A percentile compares a stretch with the other conserved stretches of the same genome.
Conservation (phyloP, 2,888 invertebrate genomes). For the Platycheirus albimanus region DNA sequence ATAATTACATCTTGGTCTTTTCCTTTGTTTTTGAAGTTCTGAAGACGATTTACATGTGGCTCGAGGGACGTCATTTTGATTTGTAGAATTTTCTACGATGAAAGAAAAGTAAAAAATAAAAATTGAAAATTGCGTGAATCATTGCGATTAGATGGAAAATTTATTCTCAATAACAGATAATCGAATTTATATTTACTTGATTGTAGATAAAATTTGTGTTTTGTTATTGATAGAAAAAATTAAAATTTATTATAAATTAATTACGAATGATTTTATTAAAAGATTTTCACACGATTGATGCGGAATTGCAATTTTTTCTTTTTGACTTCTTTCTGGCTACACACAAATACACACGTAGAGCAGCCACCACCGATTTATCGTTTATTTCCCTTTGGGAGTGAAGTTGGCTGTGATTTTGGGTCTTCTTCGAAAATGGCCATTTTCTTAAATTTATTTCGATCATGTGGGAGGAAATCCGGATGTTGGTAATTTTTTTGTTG, state of each 20-base stretch:
- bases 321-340: constrained; percentile 66
- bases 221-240: constrained; percentile 43
- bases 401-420: constrained; percentile 46
- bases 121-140: constrained; percentile 70
- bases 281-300: constrained; percentile 71
- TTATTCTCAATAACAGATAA: background rate
- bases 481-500: background rate
- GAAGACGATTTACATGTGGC: constrained; percentile 88
- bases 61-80: constrained; percentile 80
- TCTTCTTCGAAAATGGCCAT: constrained; percentile 39
- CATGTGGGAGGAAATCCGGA: constrained; percentile 38
- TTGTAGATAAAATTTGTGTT: constrained; percentile 48
- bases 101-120: constrained; percentile 31
- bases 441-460: constrained; percentile 27
- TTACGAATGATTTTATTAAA: constrained; percentile 49
- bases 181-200: constrained; percentile 58
- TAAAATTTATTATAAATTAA: constrained; percentile 55
- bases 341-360: constrained; percentile 61
- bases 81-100: constrained; percentile 72
- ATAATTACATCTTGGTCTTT: constrained; percentile 99
- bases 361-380: constrained; percentile 64
- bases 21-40: constrained; percentile 99
- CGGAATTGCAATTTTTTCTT: constrained; percentile 71
- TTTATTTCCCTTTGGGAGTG: constrained; percentile 58
- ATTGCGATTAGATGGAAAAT: constrained; percentile 37